These are phyloP conservation scores for Saxidomus purpurata DNA, from an alignment of 1,140 invertebrate species.

Conservation along the genomic window DNA sequence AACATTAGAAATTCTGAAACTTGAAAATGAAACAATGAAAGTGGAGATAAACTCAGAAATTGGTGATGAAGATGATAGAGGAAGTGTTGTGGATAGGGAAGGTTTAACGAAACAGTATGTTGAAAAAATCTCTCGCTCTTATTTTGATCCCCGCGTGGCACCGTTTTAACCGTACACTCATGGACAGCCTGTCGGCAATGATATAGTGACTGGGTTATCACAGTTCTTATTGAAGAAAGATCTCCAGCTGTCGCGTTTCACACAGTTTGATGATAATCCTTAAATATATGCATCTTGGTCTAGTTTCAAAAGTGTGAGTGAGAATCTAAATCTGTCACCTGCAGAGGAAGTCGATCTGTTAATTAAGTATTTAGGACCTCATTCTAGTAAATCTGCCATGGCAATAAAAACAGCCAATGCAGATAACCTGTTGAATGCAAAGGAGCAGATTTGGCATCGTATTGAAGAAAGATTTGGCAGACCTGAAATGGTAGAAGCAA, in stretches of 20 bases:
- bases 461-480: not conserved
- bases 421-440: too few relatives aligned
- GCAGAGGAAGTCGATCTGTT: not conserved
- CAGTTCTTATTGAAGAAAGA: constrained; percentile 60
- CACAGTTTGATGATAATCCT: constrained; percentile 5
- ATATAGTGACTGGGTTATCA: not conserved
- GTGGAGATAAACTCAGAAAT: too few relatives aligned
- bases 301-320: not conserved
- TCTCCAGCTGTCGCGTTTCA: not conserved
- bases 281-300: not conserved
- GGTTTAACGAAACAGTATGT: too few relatives aligned
- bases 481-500: not conserved
- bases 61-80: too few relatives aligned
- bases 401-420: not conserved
- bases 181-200: too few relatives aligned
- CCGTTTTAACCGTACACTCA: too few relatives aligned
- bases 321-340: not conserved
- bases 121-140: too few relatives aligned
- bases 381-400: not conserved
- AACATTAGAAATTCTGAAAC: too few relatives aligned
- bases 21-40: too few relatives aligned
- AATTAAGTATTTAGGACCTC: not conserved
- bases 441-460: not conserved
- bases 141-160: too few relatives aligned
- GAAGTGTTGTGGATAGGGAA: too few relatives aligned